Evolutionary conservation across 2,797 vertebrate genomes (phyloP).

Genomic region (Gobio occitaniae): DNA sequence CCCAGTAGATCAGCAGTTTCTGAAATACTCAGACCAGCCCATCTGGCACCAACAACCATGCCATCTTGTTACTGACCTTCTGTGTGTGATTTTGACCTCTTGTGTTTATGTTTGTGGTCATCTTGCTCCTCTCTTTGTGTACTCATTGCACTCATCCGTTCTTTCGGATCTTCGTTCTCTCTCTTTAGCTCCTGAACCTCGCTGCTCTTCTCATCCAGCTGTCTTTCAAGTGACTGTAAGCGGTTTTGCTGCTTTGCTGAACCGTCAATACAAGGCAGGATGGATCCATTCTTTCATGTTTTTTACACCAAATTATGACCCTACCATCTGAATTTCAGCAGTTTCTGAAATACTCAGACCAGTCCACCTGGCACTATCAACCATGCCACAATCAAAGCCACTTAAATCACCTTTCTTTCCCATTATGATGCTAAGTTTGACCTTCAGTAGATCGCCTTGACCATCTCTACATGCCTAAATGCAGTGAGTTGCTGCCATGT

Average conservation of each 20-base stretch:
- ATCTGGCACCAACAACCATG: too few relatives aligned
- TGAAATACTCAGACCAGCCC: too few relatives aligned
- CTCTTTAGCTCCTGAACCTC: constrained; percentile 81
- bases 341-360: neutral
- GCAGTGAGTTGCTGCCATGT: too few relatives aligned
- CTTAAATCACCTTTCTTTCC: neutral
- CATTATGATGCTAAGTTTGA: neutral
- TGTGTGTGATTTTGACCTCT: constrained; percentile 23
- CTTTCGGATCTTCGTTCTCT: constrained; percentile 84
- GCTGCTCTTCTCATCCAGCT: constrained; percentile 81
- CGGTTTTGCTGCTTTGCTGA: constrained; percentile 78
- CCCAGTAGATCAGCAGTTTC: too few relatives aligned
- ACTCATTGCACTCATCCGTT: constrained; percentile 72
- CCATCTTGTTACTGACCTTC: constrained; percentile 2
- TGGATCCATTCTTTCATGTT: too few relatives aligned
- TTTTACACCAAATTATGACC: too few relatives aligned
- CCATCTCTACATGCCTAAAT: too few relatives aligned
- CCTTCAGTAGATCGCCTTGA: too few relatives aligned
- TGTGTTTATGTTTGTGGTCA: constrained; percentile 34
- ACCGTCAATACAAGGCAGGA: too few relatives aligned
- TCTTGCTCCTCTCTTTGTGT: constrained; percentile 64
- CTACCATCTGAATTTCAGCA: neutral
- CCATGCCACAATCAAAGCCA: neutral
- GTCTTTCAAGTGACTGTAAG: constrained; percentile 80
- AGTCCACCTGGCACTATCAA: neutral